phyloP scores from a whole-genome alignment of 2,888 invertebrate genomes.

The Nomada lathburiana region DNA sequence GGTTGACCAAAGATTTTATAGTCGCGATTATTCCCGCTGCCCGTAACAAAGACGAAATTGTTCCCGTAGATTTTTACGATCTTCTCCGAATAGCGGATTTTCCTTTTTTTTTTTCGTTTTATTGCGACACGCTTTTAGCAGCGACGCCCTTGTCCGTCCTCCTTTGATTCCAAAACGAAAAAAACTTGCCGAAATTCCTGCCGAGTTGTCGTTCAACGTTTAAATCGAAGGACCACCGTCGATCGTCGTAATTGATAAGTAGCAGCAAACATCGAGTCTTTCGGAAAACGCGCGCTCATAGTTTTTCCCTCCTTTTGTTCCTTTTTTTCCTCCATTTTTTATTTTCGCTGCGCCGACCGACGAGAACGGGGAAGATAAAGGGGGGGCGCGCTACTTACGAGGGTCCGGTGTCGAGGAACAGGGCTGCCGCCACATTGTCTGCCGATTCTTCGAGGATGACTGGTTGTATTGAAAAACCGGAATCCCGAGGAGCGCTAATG shows the following conservation, averaged over 20 bases:
- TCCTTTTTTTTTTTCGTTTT: slow-evolving; percentile 4
- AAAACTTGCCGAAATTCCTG: too few relatives aligned
- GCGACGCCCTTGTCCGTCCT: neutral
- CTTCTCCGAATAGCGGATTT: neutral
- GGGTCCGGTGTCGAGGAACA: slow-evolving; percentile 66
- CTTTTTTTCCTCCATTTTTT: neutral
- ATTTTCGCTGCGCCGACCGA: slow-evolving; percentile 16
- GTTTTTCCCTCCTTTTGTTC: slow-evolving; percentile 43
- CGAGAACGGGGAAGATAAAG: slow-evolving; percentile 55
- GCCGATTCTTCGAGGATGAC: slow-evolving; percentile 82
- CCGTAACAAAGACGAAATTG: slow-evolving; percentile 41
- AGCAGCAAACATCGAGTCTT: slow-evolving; percentile 51
- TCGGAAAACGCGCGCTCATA: slow-evolving; percentile 47
- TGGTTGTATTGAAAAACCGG: slow-evolving; percentile 79
- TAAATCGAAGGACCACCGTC: slow-evolving; percentile 37
- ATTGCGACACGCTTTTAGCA: slow-evolving; percentile 30
- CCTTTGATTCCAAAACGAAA: neutral
- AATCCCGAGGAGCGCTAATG: slow-evolving; percentile 77
- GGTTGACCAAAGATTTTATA: slow-evolving; percentile 1
- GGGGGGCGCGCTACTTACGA: slow-evolving; percentile 72
- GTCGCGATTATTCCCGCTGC: slow-evolving; percentile 64
- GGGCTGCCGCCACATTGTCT: slow-evolving; percentile 81
- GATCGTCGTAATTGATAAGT: slow-evolving; percentile 60
- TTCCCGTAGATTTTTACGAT: slow-evolving; percentile 34
- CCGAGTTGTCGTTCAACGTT: slow-evolving; percentile 1